These are phyloP conservation scores for Gasterosteus nipponicus DNA, from an alignment of 2,113 vertebrate genomes.

Conservation along the genomic window DNA sequence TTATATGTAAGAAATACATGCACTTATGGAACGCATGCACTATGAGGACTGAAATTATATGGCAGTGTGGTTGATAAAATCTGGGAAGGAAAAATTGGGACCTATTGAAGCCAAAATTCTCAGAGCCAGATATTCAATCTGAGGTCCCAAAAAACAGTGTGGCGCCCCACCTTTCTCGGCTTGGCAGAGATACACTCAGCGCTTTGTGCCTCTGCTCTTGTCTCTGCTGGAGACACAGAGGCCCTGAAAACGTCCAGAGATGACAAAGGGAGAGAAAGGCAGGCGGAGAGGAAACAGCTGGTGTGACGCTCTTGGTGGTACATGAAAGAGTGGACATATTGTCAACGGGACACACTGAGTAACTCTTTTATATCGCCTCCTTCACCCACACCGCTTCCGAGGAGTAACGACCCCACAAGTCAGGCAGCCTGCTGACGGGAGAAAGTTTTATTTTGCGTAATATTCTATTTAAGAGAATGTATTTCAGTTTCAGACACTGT, in stretches of 20 bases:
- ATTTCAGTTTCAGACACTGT: neutral
- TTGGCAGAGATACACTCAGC: constrained; percentile 41
- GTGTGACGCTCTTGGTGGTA: constrained; percentile 9
- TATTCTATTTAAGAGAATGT: neutral
- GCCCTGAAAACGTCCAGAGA: constrained; percentile 14
- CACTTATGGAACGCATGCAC: neutral
- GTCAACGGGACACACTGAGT: neutral
- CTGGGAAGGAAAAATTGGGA: constrained; percentile 25
- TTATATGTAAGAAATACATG: neutral
- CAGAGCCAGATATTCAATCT: constrained; percentile 3
- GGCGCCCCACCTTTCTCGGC: constrained; percentile 5
- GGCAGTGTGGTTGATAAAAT: constrained; percentile 1
- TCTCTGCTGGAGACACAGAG: constrained; percentile 19
- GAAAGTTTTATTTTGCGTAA: neutral
- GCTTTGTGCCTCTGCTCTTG: constrained; percentile 20
- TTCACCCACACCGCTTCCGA: neutral
- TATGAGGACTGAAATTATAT: neutral
- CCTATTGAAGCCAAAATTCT: constrained; percentile 25
- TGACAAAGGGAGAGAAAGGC: neutral
- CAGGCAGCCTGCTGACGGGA: too few species aligned
- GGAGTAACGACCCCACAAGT: neutral
- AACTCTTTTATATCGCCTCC: neutral
- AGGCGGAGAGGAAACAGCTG: constrained; percentile 4
- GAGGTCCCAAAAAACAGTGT: constrained; percentile 21
- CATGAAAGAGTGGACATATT: constrained; percentile 18